Percentiles rank a stretch among this genome's conserved stretches.
Conservation (phyloP, 2,113 vertebrate genomes). For the Boulengerochromis microlepis region DNA sequence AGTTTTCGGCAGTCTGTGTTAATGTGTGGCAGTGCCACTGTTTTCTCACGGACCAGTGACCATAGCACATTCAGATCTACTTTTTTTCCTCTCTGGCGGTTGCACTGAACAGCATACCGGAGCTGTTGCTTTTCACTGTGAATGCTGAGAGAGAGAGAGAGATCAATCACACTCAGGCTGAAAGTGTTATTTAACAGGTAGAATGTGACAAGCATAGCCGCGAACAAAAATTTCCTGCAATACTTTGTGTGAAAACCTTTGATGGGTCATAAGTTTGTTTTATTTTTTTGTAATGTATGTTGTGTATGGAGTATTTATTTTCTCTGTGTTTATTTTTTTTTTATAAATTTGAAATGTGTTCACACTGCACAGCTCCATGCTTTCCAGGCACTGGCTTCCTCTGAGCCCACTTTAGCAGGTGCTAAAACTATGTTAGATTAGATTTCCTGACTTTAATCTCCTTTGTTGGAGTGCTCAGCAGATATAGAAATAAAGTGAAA, state of each 20-base stretch:
- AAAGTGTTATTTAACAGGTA: neutral
- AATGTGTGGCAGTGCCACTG: neutral
- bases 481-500: neutral
- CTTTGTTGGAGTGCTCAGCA: neutral
- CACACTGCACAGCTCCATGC: neutral
- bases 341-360: neutral
- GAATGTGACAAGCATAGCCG: neutral
- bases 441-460: constrained; percentile 1
- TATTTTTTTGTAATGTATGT: neutral
- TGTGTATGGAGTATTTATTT: neutral
- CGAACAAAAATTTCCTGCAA: constrained; percentile 16
- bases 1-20: constrained; percentile 15
- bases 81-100: neutral
- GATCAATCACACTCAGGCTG: constrained; percentile 31
- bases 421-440: constrained; percentile 8
- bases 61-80: constrained; percentile 12
- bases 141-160: neutral
- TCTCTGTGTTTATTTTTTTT: neutral
- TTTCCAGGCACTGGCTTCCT: neutral
- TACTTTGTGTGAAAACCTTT: neutral
- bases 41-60: constrained; percentile 43
- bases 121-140: constrained; percentile 34
- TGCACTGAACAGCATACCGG: neutral
- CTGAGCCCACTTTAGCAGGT: constrained; percentile 13
- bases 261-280: neutral